Conservation (phyloP, 2,888 invertebrate species). For the Diarsia mendica region DNA sequence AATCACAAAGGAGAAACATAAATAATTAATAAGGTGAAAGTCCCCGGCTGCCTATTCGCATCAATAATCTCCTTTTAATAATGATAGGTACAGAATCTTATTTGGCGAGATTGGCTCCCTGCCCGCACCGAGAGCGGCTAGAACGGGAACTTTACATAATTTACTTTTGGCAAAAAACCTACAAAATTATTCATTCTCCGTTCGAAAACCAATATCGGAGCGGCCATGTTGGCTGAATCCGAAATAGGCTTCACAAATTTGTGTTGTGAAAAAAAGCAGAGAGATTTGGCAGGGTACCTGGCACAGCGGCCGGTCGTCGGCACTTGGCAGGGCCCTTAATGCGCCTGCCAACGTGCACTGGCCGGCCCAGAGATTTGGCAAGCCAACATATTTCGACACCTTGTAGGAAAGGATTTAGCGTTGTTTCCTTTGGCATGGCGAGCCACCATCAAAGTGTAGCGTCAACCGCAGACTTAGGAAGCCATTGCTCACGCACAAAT, state of each 20-base stretch:
- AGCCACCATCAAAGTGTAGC: conserved; percentile 50
- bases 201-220: conserved; percentile 69
- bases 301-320: conserved; percentile 68
- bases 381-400: conserved; percentile 75
- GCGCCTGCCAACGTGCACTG: conserved; percentile 75
- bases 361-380: conserved; percentile 80
- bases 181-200: conserved; percentile 68
- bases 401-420: conserved; percentile 77
- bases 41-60: conserved; percentile 42
- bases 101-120: conserved; percentile 60
- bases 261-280: conserved; percentile 61
- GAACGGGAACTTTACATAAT: conserved; percentile 63
- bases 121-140: conserved; percentile 60
- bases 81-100: conserved; percentile 58
- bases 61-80: conserved; percentile 63
- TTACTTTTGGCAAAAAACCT: conserved; percentile 67
- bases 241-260: conserved; percentile 66
- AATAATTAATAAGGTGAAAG: conserved; percentile 61
- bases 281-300: conserved; percentile 75
- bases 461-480: conserved; percentile 31
- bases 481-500: conserved; percentile 29
- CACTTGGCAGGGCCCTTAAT: conserved; percentile 74
- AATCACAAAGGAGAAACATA: conserved; percentile 58
- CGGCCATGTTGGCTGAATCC: conserved; percentile 66
- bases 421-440: conserved; percentile 73